A percentile compares a stretch with the other conserved stretches of the same genome.
Conservation (phyloP, 2,797 vertebrate species). For the Perodicticus potto region DNA sequence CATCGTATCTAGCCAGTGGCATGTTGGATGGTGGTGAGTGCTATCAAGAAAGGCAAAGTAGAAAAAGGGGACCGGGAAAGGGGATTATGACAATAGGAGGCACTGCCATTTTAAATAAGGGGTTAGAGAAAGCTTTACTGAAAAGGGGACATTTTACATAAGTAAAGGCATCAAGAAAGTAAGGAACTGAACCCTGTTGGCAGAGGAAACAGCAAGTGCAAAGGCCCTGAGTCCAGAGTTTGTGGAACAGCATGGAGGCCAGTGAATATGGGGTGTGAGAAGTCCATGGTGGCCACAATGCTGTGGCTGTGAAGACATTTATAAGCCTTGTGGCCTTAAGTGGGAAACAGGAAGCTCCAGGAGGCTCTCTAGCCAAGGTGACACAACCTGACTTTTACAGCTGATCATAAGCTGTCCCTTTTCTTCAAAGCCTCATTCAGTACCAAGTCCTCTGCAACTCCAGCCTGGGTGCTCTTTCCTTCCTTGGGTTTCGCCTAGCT, state of each 20-base stretch:
- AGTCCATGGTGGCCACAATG: background rate
- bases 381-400: background rate
- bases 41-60: background rate
- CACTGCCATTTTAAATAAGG: background rate
- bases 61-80: background rate
- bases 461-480: background rate
- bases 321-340: background rate
- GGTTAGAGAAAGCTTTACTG: background rate
- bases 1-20: background rate
- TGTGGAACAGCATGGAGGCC: background rate
- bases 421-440: background rate
- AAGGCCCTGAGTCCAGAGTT: constrained; percentile 11
- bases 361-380: background rate
- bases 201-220: constrained; percentile 17
- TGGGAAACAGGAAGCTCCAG: background rate
- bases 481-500: background rate
- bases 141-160: constrained; percentile 22
- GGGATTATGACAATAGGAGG: background rate
- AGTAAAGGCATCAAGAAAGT: background rate
- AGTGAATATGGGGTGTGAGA: background rate
- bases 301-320: background rate
- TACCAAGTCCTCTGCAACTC: background rate
- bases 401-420: background rate
- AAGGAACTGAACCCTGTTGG: background rate
- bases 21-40: background rate